A percentile compares a stretch with the other conserved stretches of the same genome.
Evolutionary conservation across 2,113 vertebrate species (phyloP).

Genomic region (Suricata suricatta): DNA sequence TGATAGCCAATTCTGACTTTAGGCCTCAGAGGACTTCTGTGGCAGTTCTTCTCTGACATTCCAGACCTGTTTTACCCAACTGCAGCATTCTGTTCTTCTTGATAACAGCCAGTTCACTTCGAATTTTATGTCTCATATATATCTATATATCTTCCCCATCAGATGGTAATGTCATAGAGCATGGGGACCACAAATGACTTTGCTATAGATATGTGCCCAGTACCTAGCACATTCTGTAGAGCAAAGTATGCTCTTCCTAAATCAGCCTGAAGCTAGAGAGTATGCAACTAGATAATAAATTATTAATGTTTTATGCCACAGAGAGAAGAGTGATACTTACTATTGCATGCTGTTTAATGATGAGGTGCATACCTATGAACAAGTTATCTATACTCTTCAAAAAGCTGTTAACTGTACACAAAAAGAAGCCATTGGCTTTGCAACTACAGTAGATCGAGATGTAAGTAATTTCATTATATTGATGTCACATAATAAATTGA

Average conservation of each 20-base stretch:
- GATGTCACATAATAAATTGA: neutral
- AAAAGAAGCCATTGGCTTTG: conserved; percentile 97
- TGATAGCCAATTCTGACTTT: neutral
- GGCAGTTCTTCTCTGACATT: neutral
- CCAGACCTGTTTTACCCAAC: neutral
- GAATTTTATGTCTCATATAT: neutral
- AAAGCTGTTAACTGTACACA: conserved; percentile 98
- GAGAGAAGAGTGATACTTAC: conserved; percentile 92
- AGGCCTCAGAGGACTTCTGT: neutral
- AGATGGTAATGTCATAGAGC: neutral
- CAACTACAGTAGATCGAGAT: conserved; percentile 97
- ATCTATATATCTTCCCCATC: neutral
- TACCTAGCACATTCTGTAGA: neutral
- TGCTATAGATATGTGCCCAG: neutral
- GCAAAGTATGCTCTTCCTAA: neutral
- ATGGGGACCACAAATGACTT: neutral
- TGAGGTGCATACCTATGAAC: conserved; percentile 98
- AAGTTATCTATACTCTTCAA: conserved; percentile 98
- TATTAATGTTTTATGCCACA: conserved; percentile 76
- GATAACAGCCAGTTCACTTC: neutral
- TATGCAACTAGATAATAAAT: conserved; percentile 33
- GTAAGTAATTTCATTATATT: conserved; percentile 86
- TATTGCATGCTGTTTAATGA: conserved; percentile 99
- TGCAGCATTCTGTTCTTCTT: neutral
- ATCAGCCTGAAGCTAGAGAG: conserved; percentile 13